Evolutionary conservation across 2,888 invertebrate species (phyloP).

Genomic region (Andrena flavipes): DNA sequence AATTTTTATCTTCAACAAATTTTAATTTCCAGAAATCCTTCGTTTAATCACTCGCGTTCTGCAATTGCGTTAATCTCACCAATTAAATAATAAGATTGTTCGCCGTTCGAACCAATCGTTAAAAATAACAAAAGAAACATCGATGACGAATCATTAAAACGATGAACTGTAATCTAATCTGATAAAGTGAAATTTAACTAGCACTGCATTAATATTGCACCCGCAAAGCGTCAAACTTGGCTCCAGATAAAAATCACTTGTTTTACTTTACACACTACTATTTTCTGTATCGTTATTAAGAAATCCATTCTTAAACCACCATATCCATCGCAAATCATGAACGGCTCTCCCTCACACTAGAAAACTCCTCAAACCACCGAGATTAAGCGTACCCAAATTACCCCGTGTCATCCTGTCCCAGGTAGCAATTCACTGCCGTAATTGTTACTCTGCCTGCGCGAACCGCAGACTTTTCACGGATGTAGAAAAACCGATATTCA

Average conservation of each 20-base stretch:
- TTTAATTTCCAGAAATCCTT: neutral
- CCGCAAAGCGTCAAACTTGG: neutral
- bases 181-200: neutral
- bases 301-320: too few species aligned
- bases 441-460: too few species aligned
- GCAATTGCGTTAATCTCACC: neutral
- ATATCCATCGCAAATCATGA: too few species aligned
- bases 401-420: too few species aligned
- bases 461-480: too few species aligned
- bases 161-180: slow-evolving; percentile 4
- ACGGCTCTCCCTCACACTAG: too few species aligned
- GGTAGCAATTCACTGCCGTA: too few species aligned
- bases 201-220: neutral
- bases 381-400: too few species aligned
- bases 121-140: neutral
- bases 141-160: neutral
- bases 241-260: neutral
- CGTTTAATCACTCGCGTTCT: neutral
- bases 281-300: neutral
- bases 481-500: too few species aligned
- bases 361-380: too few species aligned
- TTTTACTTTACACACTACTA: neutral
- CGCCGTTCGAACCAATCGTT: neutral
- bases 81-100: neutral
- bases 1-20: neutral